Base-by-base conservation (phyloP, 2,797 vertebrate genomes). In the Trematomus bernacchii region DNA sequence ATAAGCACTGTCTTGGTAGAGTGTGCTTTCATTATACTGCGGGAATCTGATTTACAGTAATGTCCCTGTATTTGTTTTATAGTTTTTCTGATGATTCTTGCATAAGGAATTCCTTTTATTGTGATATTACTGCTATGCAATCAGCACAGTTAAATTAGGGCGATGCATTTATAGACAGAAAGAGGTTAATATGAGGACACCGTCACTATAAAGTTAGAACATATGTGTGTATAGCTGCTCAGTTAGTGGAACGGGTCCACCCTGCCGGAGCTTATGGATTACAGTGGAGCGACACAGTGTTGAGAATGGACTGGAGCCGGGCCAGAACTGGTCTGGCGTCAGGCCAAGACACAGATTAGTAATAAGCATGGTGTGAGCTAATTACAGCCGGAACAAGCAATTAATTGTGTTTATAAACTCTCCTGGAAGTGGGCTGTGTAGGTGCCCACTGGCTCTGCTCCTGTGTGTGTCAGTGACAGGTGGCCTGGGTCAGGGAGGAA, bases 321-420 rank as follows among this genome's bases (percentile, higher is more conserved):
- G 93, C 93, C 94, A 95, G 92, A 86, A 83, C 89, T 70, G 63
- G 67, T 59, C 88, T 95, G 94, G 94, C 91, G 6, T 69, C 2
- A 3, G 66, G 91, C 94, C 93, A 96, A 92, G 76, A 79, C 85
- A 90, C 93, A 94, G 94, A 95, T 95, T 95, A 94, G 94, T 91
- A 93, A 93, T 94, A 94, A 92, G 87, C 92, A 88, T 90, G 87
- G 91, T 83, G 86, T 82, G 92, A 94, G 92, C 90, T 95, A 95
- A 96, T 96, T 95, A 95, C 87, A 89, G 87, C 76, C 42, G 60
- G 85, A 93, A 92, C 93, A 93, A 89, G 93, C 92, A 92, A 94
- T 95, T 94, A 88, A 94, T 94, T 94, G 78, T 90, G 90, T 93
- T 94, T 94, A 94, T 94, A 94, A 94, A 94, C 84, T 90, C 88